Evolutionary conservation across 2,888 invertebrate species (phyloP), one percentile per base, ranked within the genome.

Genomic region (Cyaniris semiargus): DNA sequence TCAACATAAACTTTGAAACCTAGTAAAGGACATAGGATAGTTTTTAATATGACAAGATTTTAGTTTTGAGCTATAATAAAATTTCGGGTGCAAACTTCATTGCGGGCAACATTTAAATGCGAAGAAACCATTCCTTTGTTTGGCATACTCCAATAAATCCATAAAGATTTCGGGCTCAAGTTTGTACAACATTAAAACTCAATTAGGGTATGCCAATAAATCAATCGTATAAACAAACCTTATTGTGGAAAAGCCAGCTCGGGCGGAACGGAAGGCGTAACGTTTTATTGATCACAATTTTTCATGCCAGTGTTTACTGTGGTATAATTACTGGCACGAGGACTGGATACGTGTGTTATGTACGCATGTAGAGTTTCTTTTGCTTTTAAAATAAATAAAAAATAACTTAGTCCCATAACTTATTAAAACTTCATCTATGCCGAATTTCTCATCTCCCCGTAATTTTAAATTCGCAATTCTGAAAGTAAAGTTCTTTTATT

Each of bases 191-290:
- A 72, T 72, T 72, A 72, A 34, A 72, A 38, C n/a, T 38, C 72
- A 72, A 72, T 72, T 72, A 72, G 72, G 44, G 72, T 38, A n/a
- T 44, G 72, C 72, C 66, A 66, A 72, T 72, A 74, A 48, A 74
- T 23, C 74, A 53, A 74, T 53, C 27, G 74, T 15, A 53, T 27
- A 53, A 23, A 53, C 74, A 74, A 53, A 53, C 74, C 72, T n/a
- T 44, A 44, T 72, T 38, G 38, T 72, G 18, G 21, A 21, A 21
- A 34, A 23, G 44, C 21, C 23, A 27, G 60, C 71, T 70, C 75
- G 77, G 53, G 53, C 77, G 76, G 76, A 78, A 78, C 78, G 78
- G 78, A 78, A 76, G 78, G 77, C 79, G 72, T 79, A 78, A 78
- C 58, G 77, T 66, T 78, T 76, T 79, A 79, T 78, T 78, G 79